Conservation (phyloP, 2,113 vertebrate genomes). For the Pica pica region DNA sequence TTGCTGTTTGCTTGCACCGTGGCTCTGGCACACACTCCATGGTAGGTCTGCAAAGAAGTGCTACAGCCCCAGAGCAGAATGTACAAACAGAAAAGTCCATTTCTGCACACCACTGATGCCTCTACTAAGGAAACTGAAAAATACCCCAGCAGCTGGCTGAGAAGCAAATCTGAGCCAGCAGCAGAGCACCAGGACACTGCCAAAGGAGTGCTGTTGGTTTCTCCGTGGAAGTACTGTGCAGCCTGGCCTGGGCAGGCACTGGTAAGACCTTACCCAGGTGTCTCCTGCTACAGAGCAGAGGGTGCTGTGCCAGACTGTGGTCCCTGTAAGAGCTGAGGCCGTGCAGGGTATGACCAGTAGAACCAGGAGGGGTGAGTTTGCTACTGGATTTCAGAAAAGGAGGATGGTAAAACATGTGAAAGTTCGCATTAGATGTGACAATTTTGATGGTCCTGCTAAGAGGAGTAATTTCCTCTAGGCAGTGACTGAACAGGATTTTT, state of each 20-base stretch:
- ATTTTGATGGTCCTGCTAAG: background rate
- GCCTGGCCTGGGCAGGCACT: too few relatives aligned
- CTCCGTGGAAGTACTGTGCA: too few relatives aligned
- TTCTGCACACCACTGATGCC: too few relatives aligned
- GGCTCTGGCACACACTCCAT: background rate
- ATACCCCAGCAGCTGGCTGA: background rate
- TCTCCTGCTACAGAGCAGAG: background rate
- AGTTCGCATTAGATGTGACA: background rate
- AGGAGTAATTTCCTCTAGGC: background rate
- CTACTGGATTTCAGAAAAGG: background rate
- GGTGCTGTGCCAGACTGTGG: background rate
- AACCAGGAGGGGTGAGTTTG: too few relatives aligned
- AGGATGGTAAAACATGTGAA: background rate
- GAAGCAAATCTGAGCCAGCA: background rate
- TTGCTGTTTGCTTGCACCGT: background rate
- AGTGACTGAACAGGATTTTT: background rate
- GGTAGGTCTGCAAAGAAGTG: background rate
- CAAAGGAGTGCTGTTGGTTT: background rate
- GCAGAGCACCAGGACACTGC: background rate
- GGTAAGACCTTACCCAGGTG: too few relatives aligned
- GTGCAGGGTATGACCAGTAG: background rate
- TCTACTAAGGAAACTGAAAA: background rate
- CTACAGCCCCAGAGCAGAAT: background rate
- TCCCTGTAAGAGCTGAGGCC: background rate
- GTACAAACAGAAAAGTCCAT: background rate